Evolutionary conservation across 2,797 vertebrate species (phyloP).

Genomic region (Sebastes itinus): DNA sequence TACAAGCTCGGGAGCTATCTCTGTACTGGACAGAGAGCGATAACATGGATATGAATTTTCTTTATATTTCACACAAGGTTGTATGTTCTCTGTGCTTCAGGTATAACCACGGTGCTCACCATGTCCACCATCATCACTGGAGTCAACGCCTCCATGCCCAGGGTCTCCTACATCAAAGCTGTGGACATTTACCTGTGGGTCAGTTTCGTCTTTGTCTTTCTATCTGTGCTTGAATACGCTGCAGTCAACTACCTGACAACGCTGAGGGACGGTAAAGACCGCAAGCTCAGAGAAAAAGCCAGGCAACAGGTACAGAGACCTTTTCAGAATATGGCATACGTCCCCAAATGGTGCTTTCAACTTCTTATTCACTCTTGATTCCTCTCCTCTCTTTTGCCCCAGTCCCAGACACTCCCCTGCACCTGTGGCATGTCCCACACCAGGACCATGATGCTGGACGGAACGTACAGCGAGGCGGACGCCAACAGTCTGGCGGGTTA

Average conservation of each 20-base stretch:
- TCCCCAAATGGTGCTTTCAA: background rate
- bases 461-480: conserved; percentile 89
- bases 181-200: conserved; percentile 87
- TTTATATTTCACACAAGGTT: background rate
- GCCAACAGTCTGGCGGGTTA: conserved; percentile 92
- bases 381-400: background rate
- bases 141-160: conserved; percentile 86
- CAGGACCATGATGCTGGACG: conserved; percentile 90
- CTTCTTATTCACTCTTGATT: background rate
- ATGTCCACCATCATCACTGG: conserved; percentile 88
- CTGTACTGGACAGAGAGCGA: background rate
- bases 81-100: conserved; percentile 52
- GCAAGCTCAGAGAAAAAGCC: conserved; percentile 82
- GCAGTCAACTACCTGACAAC: conserved; percentile 90
- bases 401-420: conserved; percentile 80
- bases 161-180: conserved; percentile 86
- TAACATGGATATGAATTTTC: background rate
- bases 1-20: background rate
- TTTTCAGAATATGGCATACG: background rate
- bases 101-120: conserved; percentile 85
- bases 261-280: conserved; percentile 87
- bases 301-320: conserved; percentile 65
- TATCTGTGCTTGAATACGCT: conserved; percentile 84
- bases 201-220: conserved; percentile 86
- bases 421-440: conserved; percentile 88